Base-by-base conservation (phyloP, 1,140 invertebrate species). In the Arctopsyche grandis region DNA sequence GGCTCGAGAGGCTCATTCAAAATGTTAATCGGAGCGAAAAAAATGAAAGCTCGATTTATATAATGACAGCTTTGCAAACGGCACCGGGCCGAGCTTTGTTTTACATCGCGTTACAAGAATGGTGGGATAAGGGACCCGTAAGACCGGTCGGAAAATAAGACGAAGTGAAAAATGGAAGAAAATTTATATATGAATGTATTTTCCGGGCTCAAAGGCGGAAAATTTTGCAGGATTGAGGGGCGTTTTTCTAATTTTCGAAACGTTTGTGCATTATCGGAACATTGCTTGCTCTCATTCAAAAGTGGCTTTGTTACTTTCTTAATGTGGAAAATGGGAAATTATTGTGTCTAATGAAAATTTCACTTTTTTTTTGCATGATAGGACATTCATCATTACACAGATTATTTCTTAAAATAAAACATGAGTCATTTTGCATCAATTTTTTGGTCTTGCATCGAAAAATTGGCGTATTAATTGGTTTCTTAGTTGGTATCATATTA, bases 11-110 rank as follows among this genome's bases (percentile, higher is more conserved):
- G 71, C 44, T 74, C 44, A 48, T 74, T 74, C 48, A 74, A 56
- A 74, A 74, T 74, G 71, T 74, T 74, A 74, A 74, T 74, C 71
- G 71, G 48, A 74, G 71, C 46, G 48, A 74, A 56, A 74, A 56
- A 74, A 74, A 46, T 74, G 48, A 74, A 74, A 74, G 46, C 71
- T 74, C 71, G 71, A 74, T 74, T 74, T 74, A 48, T 74, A 74
- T 74, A 74, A 74, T 56, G 71, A 74, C 71, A 74, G 44, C 63
- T 66, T 66, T 22, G 24, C 63, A 26, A 66, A 66, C 63, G 63
- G 63, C 26, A 66, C 63, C 16, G 63, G 63, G 24, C 24, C 63
- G 24, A 29, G 24, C 63, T 66, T 66, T 66, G 63, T 66, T 66
- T 66, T 66, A 66, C 63, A 26, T 66, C 63, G 63, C 63, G 22